Conservation (phyloP, 2,113 vertebrate genomes). For the Oreotrochilus melanogaster region DNA sequence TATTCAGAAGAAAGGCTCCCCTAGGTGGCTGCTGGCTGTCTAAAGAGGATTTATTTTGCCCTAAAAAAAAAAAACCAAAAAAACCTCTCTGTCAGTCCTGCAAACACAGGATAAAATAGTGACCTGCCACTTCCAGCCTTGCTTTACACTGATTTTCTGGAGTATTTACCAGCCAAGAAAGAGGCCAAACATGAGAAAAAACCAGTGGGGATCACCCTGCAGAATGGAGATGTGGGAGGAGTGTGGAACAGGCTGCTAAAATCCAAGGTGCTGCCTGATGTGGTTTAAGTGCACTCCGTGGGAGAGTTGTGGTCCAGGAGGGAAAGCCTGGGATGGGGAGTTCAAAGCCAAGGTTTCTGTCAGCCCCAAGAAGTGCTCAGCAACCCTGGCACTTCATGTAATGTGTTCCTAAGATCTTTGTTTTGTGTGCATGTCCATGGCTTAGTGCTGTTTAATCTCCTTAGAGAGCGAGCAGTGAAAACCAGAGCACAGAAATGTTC, state of each 20-base stretch:
- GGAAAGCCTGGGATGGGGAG: background rate
- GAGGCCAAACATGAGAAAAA: background rate
- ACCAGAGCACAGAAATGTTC: background rate
- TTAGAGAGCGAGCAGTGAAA: background rate
- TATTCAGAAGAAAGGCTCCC: background rate
- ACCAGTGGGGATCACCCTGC: background rate
- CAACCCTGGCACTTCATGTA: background rate
- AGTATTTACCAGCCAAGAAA: background rate
- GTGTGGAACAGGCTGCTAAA: background rate
- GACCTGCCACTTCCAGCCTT: background rate
- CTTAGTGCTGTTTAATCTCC: background rate
- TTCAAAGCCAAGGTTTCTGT: background rate
- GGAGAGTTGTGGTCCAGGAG: background rate
- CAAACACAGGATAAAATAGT: background rate
- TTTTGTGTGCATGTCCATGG: background rate
- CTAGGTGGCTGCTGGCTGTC: background rate
- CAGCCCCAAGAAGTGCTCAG: background rate
- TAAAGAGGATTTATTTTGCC: background rate
- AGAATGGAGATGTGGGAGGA: background rate
- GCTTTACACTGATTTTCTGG: background rate
- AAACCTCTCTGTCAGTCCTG: background rate
- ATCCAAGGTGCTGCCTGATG: rapidly evolving
- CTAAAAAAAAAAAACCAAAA: too few species aligned
- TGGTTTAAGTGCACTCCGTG: background rate
- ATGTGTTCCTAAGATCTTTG: rapidly evolving